Evolutionary conservation across 2,888 invertebrate genomes (phyloP).

Genomic region (Noctua comes): DNA sequence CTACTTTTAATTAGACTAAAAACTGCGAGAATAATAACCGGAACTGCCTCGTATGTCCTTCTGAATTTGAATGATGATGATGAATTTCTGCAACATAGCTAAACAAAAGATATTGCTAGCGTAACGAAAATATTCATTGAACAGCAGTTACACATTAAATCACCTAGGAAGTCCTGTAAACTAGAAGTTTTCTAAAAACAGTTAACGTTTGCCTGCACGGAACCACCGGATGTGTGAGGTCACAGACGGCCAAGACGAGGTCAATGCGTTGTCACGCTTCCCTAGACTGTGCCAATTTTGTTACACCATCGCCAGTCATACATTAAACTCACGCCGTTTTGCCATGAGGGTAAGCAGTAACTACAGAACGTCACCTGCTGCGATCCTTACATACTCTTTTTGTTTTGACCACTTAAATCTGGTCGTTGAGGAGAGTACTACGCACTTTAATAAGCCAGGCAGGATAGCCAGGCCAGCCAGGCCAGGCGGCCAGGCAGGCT

Average conservation of each 20-base stretch:
- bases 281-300: constrained; percentile 32
- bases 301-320: constrained; percentile 11
- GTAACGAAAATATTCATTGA: neutral
- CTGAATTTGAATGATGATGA: neutral
- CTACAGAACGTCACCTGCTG: neutral
- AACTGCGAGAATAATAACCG: neutral
- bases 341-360: neutral
- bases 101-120: neutral
- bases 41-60: neutral
- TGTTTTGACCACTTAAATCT: neutral
- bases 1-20: neutral
- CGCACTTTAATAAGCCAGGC: neutral
- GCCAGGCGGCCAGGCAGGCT: too few species aligned
- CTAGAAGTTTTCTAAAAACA: neutral
- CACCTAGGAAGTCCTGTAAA: neutral
- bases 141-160: neutral
- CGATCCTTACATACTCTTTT: neutral
- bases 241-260: constrained; percentile 44
- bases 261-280: constrained; percentile 21
- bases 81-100: neutral
- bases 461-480: too few species aligned
- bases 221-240: constrained; percentile 32
- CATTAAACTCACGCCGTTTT: too few species aligned
- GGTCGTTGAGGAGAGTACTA: neutral
- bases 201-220: constrained; percentile 1